Base-by-base conservation (phyloP, 1,140 invertebrate species). In the Capitella teleta region DNA sequence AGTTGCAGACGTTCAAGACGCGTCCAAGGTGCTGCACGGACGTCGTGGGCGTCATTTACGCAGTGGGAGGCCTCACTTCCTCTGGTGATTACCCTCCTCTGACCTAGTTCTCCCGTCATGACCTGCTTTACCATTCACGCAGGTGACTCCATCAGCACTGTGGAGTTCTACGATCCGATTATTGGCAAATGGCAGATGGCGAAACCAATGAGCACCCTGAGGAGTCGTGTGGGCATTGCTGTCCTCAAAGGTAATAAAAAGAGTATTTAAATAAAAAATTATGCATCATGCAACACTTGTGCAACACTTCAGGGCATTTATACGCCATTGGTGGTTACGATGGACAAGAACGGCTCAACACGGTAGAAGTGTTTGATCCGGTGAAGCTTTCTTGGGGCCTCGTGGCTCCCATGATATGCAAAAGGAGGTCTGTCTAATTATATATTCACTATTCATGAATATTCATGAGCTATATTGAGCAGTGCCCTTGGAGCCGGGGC, bases 311-410 rank as follows among this genome's bases (percentile, higher is more conserved):
- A 68, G 67, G 62, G 24, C 42, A 56, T 30, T 56, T 75, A 24
- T 76, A 77, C 60, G 78, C 74, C 21, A 76, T 79, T 51, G 77
- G 76, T 25, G 77, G 77, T 12, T 90, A 87, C 61, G 87, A 91
- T 69, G 86, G 88, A 5, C 74, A 76, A 25, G 86, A 89, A 61
- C 69, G 87, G 54, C 73, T 92, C 6, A 81, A 82, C 25, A 87
- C 85, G n/a, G 87, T 90, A 2, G 88, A 92, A 73, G 82, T 88
- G 6, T 92, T 86, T 71, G 83, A 91, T 72, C 82, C 84, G 5
- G 68, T 75, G 19, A 75, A 75, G 37, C 80, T 81, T 60, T 76
- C 75, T 51, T 93, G 89, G 89, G 81, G 79, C 47, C 78, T 80
- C 56, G 84, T 90, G 3, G 77, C 83, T 21, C 76, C 83, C 0